Evolutionary conservation across 2,113 vertebrate species (phyloP).

Genomic region (Crotalus helleri): DNA sequence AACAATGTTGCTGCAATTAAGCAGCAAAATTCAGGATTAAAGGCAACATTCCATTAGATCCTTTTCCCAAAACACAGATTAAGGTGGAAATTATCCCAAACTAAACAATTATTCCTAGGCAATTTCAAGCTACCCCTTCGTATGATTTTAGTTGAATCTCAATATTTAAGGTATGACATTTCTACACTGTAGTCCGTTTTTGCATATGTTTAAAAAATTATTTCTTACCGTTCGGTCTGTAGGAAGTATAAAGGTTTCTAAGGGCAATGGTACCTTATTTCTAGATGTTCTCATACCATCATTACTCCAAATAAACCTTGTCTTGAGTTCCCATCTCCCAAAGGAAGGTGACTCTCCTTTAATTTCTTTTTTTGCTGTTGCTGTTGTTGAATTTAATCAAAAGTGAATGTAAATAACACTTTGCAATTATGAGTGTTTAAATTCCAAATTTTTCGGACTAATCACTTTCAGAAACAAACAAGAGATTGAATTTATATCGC

Average conservation of each 20-base stretch:
- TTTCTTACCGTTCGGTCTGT: background rate
- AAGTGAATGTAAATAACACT: constrained; percentile 70
- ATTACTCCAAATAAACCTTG: constrained; percentile 37
- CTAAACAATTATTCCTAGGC: background rate
- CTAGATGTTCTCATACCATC: background rate
- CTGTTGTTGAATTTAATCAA: constrained; percentile 68
- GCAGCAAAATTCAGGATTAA: background rate
- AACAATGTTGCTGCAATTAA: background rate
- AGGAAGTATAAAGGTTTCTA: background rate
- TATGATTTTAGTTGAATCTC: background rate
- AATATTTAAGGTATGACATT: background rate
- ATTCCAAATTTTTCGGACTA: constrained; percentile 74
- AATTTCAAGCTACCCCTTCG: background rate
- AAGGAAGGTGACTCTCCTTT: constrained; percentile 54
- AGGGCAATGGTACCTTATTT: background rate
- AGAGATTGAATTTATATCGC: constrained; percentile 72
- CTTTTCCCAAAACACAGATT: constrained; percentile 11
- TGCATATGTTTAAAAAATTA: background rate
- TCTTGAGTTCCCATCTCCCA: constrained; percentile 42
- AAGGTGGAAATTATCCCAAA: constrained; percentile 2
- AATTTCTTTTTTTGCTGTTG: background rate
- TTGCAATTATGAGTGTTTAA: constrained; percentile 73
- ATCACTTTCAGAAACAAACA: constrained; percentile 78
- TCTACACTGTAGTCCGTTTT: background rate
- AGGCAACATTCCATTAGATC: background rate